Conservation (phyloP, 2,797 vertebrate genomes). For the Acipenser transmontanus region DNA sequence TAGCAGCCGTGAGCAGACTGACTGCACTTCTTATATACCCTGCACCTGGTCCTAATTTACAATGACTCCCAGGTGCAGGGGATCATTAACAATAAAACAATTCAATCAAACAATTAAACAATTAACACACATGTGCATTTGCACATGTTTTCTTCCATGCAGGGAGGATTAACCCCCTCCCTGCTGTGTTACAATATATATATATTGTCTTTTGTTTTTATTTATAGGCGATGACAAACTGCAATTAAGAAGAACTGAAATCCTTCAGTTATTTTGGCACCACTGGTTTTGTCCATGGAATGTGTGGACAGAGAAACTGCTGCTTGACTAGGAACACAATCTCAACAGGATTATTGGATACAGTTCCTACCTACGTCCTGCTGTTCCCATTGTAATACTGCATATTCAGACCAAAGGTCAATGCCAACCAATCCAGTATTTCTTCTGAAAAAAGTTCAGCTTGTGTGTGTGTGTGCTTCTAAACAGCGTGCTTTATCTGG, state of each 20-base stretch:
- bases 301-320: slow-evolving; percentile 24
- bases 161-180: too few relatives aligned
- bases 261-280: slow-evolving; percentile 23
- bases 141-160: too few relatives aligned
- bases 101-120: too few relatives aligned
- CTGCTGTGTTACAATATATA: too few relatives aligned
- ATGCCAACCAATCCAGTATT: slow-evolving; percentile 15
- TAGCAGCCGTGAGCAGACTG: too few relatives aligned
- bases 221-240: slow-evolving; percentile 48
- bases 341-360: not conserved
- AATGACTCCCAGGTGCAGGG: too few relatives aligned
- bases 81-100: too few relatives aligned
- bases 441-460: slow-evolving; percentile 12
- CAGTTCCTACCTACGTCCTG: not conserved
- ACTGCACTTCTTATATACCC: too few relatives aligned
- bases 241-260: slow-evolving; percentile 3
- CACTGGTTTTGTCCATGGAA: slow-evolving; percentile 18
- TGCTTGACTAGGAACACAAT: slow-evolving; percentile 18
- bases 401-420: slow-evolving; percentile 16
- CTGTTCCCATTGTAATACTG: slow-evolving; percentile 4
- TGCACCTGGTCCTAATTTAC: too few relatives aligned
- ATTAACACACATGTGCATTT: too few relatives aligned
- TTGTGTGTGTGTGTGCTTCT: slow-evolving; percentile 16
- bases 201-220: slow-evolving; percentile 19
- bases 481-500: slow-evolving; percentile 6